Percentiles rank a stretch among this genome's conserved stretches.
phyloP scores from a whole-genome alignment of 2,888 invertebrate genomes.

The Pyrochroa serraticornis region DNA sequence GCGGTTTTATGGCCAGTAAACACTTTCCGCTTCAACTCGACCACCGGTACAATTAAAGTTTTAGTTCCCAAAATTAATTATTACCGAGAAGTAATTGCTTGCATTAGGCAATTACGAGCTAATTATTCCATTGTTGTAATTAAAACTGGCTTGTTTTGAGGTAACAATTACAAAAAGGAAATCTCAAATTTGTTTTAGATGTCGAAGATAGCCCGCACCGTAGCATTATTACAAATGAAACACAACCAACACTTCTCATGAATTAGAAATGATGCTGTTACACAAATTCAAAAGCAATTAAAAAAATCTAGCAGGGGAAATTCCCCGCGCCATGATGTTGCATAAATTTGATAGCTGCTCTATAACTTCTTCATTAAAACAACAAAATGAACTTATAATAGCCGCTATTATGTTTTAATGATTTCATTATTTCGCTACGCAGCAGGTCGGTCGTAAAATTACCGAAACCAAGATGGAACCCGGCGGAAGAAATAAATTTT shows the following conservation, averaged over 20 bases:
- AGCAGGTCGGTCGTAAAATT: constrained; percentile 28
- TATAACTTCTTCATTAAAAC: constrained; percentile 30
- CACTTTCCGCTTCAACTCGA: too few relatives aligned
- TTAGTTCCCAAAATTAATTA: neutral
- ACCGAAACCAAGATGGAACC: constrained; percentile 41
- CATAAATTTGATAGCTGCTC: constrained; percentile 9
- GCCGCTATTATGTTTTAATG: constrained; percentile 25
- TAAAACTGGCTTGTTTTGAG: constrained; percentile 16
- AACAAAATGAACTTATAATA: constrained; percentile 27
- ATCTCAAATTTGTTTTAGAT: constrained; percentile 22
- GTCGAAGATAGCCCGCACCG: constrained; percentile 8
- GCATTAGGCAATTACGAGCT: constrained; percentile 13
- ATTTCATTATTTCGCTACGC: constrained; percentile 24
- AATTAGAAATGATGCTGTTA: constrained; percentile 1
- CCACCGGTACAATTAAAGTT: too few relatives aligned
- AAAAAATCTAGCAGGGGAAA: constrained; percentile 10
- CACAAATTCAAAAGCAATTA: constrained; percentile 13
- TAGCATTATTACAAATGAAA: constrained; percentile 9
- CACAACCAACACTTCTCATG: constrained; percentile 18
- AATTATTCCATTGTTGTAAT: constrained; percentile 21
- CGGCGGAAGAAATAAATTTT: constrained; percentile 46
- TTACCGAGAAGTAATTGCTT: constrained; percentile 13
- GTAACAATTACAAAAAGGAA: constrained; percentile 20
- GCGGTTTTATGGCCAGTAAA: too few relatives aligned
- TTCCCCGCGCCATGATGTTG: constrained; percentile 3